Base-by-base conservation (phyloP, 2,888 invertebrate genomes). In the Ceramica pisi region DNA sequence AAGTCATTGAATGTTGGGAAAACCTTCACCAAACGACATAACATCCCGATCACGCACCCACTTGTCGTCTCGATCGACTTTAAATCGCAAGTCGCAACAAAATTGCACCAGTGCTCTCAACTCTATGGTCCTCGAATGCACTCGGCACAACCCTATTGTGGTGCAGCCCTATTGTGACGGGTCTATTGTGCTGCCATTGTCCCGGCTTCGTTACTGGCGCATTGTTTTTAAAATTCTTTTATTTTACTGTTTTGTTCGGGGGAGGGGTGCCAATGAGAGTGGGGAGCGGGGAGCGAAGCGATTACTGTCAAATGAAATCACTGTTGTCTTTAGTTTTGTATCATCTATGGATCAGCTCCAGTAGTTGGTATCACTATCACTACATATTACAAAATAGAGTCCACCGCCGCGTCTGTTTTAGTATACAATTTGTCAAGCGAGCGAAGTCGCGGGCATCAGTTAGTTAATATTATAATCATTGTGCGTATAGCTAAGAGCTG, bases 191-290 rank as follows among this genome's bases (percentile, higher is more conserved):
- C 71, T 19, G 75, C 80, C 44, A 84, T 85, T 86, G 86, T 86
- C 73, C 73, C 75, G 82, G 65, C 78, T 87, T 86, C 87, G 87
- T 87, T 87, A 87, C 84, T 66, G 57, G 31, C 50, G 83, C 80
- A 82, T 87, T 87, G 88, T 87, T 87, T 87, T 85, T 85, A 83
- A 86, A 84, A 82, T 82, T 81, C 74, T 86, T 87, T 87, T 78
- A 78, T 84, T 86, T 87, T 80, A 67, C 74, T 70, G 71, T 82
- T 82, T 82, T 72, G 56, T 73, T 77, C 69, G 21, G 21, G 19
- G 64, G 48, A 67, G 0, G 1, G 75, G 81, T 41, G 2, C 6
- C 2, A 44, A n/a, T 86, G 23, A 0, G 6, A 67, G 81, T 85
- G 81, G 26, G 53, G 19, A 1, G 53, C 21, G 71, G 31, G 31